Evolutionary conservation across 2,888 invertebrate species (phyloP).

Genomic region (Yponomeuta evonymella): DNA sequence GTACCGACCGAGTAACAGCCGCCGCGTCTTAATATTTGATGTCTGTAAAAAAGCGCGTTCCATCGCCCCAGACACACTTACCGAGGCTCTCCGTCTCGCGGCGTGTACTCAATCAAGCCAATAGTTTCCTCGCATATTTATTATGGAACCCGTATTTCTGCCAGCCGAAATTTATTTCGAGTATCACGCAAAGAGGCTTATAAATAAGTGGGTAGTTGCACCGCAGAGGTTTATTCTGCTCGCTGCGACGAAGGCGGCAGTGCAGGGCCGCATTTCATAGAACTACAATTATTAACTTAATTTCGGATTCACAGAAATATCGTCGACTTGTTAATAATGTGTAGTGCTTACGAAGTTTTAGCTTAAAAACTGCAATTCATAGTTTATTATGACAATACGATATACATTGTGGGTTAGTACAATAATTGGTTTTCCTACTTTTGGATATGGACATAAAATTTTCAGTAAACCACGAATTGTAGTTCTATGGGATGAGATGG

Average conservation of each 20-base stretch:
- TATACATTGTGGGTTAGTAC: too few species aligned
- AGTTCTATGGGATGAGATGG: too few species aligned
- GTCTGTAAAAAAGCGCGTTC: slow-evolving; percentile 58
- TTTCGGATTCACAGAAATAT: too few species aligned
- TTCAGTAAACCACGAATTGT: too few species aligned
- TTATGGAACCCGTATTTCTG: not conserved
- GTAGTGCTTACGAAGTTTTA: too few species aligned
- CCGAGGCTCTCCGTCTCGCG: slow-evolving; percentile 32
- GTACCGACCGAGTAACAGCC: slow-evolving; percentile 65
- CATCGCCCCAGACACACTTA: slow-evolving; percentile 56
- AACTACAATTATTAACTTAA: too few species aligned
- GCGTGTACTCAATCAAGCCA: slow-evolving; percentile 20
- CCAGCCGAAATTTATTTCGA: not conserved
- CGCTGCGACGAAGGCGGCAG: not conserved
- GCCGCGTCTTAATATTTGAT: slow-evolving; percentile 67
- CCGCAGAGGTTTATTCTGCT: not conserved
- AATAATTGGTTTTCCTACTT: too few species aligned
- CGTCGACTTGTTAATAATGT: too few species aligned
- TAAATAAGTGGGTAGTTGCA: not conserved
- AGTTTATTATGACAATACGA: too few species aligned
- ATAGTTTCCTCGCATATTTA: slow-evolving; percentile 5
- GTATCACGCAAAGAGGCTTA: not conserved
- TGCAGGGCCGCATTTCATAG: not conserved
- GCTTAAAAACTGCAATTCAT: too few species aligned
- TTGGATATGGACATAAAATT: too few species aligned